phyloP scores from a whole-genome alignment of 2,113 vertebrate species.

The Amblyornis subalaris region DNA sequence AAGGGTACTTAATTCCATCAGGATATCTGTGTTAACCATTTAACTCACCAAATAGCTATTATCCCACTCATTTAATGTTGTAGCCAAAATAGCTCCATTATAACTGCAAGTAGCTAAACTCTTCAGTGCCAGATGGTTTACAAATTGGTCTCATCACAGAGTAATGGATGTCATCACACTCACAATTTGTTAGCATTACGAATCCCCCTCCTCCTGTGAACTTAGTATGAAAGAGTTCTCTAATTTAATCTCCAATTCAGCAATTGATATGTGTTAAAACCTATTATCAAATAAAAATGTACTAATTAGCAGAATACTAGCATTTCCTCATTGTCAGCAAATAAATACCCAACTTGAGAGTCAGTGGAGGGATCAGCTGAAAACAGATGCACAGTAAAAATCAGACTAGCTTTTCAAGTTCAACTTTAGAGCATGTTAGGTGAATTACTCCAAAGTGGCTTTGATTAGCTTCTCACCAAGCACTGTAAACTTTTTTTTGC shows the following conservation, averaged over 20 bases:
- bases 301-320: neutral
- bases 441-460: neutral
- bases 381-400: neutral
- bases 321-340: neutral
- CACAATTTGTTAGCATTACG: slow-evolving; percentile 20
- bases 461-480: neutral
- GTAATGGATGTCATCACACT: slow-evolving; percentile 19
- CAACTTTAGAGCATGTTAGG: neutral
- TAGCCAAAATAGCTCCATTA: slow-evolving; percentile 46
- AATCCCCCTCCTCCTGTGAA: slow-evolving; percentile 1
- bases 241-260: neutral
- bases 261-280: neutral
- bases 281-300: neutral
- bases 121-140: slow-evolving; percentile 60
- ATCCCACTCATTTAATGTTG: neutral
- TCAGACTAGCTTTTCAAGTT: neutral
- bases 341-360: neutral
- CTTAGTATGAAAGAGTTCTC: neutral
- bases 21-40: neutral
- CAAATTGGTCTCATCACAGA: slow-evolving; percentile 45
- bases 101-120: slow-evolving; percentile 38
- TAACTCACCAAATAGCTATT: slow-evolving; percentile 14
- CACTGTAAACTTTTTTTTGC: neutral
- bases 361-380: neutral
- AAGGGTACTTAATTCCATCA: neutral